A percentile compares a stretch with the other conserved stretches of the same genome.
Evolutionary conservation across 2,113 vertebrate genomes (phyloP).

Genomic region (Muntiacus reevesi): DNA sequence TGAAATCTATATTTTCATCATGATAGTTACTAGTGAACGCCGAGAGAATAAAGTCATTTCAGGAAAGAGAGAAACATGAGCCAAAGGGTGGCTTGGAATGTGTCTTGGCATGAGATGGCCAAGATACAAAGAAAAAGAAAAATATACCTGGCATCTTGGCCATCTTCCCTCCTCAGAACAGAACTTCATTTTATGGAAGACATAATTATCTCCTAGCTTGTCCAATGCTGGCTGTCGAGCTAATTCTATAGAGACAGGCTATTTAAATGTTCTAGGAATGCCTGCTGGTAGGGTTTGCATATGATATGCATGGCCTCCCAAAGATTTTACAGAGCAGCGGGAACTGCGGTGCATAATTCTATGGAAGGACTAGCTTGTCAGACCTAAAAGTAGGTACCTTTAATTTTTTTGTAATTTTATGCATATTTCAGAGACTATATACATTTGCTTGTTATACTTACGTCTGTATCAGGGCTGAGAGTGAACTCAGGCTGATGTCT

Average conservation of each 20-base stretch:
- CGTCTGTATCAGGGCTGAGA: not conserved
- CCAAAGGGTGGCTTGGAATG: conserved; percentile 20
- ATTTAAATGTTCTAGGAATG: conserved; percentile 50
- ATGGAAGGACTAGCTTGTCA: not conserved
- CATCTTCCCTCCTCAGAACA: conserved; percentile 46
- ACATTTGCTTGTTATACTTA: not conserved
- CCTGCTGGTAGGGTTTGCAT: not conserved
- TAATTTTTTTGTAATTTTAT: not conserved
- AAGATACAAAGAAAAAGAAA: conserved; percentile 45
- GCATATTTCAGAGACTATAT: not conserved
- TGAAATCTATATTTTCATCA: not conserved
- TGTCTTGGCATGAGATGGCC: conserved; percentile 45
- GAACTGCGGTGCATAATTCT: not conserved
- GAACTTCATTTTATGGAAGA: conserved; percentile 53
- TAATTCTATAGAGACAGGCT: conserved; percentile 60
- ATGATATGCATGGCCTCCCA: conserved; percentile 48
- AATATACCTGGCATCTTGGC: conserved; percentile 62
- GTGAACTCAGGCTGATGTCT: not conserved
- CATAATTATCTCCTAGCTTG: conserved; percentile 59
- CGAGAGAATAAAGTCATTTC: conserved; percentile 35
- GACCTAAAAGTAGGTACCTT: conserved; percentile 29
- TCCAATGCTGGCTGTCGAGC: conserved; percentile 56
- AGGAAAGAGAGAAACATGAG: conserved; percentile 28
- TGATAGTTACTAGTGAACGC: not conserved
- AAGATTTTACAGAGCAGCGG: conserved; percentile 21